Base-by-base conservation (phyloP, 2,797 vertebrate genomes). In the Pyrrhura leucotis region DNA sequence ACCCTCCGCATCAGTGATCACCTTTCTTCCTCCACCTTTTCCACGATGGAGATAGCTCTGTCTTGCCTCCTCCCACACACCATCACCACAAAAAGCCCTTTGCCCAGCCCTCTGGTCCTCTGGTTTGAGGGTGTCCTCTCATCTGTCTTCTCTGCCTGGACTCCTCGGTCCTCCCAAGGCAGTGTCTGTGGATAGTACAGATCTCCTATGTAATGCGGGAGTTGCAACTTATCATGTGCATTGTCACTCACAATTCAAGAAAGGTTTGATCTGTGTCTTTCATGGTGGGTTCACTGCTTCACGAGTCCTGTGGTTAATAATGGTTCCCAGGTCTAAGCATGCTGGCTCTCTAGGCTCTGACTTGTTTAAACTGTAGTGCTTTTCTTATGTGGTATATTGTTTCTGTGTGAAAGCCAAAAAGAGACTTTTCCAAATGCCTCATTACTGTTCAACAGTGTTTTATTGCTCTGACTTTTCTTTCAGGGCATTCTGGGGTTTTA, bases 1-100 rank as follows among this genome's bases (percentile, higher is more conserved):
- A 42, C n/a, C 17, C 50, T 66, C 65, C 0, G 0, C 44, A 7
- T 45, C 7, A 1, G 33, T 72, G 40, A 37, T 47, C 1, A 3
- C 23, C 40, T 89, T 58, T 48, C 42, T 68, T 85, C 68, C 44
- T 90, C 28, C 51, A 69, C 20, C 21, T 95, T 81, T 87, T 84
- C 40, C 65, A 33, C 1, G 1, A 21, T 35, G 17, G 79, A 66
- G 11, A 26, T 51, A 50, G 33, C 63, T 84, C 77, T 85, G 31
- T 76, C 77, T 72, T 42, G 11, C 44, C 29, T 58, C 35, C 16
- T 88, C 22, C 31, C 21, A 8, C 29, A 13, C 23, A 33, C 37
- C 19, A 15, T 39, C 26, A 37, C 50, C 26, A 20, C 20, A 35
- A 33, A 48, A 82, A 87, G 35, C 68, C n/a, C 67, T 85, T 66